Base-by-base conservation (phyloP, 1,140 invertebrate species). In the Polypedilum vanderplanki region DNA sequence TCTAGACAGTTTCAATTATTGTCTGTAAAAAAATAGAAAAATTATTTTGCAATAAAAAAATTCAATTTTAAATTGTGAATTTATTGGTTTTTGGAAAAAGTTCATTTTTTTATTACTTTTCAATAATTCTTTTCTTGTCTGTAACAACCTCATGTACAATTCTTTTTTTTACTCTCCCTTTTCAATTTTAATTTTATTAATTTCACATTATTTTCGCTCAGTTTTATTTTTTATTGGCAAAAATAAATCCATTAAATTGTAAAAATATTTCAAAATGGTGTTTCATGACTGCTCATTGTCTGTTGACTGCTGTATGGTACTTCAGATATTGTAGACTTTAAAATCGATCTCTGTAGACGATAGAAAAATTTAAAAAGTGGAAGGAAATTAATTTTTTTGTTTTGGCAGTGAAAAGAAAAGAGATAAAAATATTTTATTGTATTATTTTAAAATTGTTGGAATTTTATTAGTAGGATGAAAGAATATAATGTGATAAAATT, bases 231-330 rank as follows among this genome's bases (percentile, higher is more conserved):
- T n/a, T 15, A 12, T 15, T 12, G n/a, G 46, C 46, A 4, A 57
- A n/a, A 15, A 15, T 57, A 3, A 15, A 57, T 70, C 15, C 17
- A 70, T 70, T 70, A 70, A 70, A 70, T 20, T 70, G 65, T 10
- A 22, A 70, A 70, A 70, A 20, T 20, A 70, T 20, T 70, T 70
- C 65, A 70, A 70, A 70, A 70, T 70, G 65, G 65, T 20, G 65
- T 70, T 70, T 70, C 65, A 20, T 70, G 65, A 70, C 65, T 70
- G 65, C 65, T 70, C 65, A 22, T 67, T n/a, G 64, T 20, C 17
- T 70, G 65, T 18, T 70, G 65, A 70, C 20, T 70, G 17, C 18
- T 20, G 17, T 70, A 70, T n/a, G 65, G 65, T 20, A 70, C 18
- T 70, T 70, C 65, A 9, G 17, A 22, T 70, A 70, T 57, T 57